Conservation (phyloP, 2,113 vertebrate genomes). For the Ia io region DNA sequence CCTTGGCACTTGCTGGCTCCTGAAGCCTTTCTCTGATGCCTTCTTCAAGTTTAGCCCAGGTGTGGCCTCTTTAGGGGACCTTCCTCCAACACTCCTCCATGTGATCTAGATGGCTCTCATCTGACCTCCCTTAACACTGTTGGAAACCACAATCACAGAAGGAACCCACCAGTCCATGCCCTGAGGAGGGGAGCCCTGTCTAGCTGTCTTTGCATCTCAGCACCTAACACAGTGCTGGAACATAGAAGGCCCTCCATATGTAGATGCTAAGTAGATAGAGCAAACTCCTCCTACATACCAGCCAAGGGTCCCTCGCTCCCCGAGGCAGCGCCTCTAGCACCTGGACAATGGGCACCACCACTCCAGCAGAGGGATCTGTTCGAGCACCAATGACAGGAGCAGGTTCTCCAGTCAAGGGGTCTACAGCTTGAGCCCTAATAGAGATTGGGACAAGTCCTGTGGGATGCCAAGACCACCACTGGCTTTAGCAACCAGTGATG, state of each 20-base stretch:
- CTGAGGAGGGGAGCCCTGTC: neutral
- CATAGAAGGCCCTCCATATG: neutral
- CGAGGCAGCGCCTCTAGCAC: slow-evolving; percentile 78
- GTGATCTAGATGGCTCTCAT: neutral
- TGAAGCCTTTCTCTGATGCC: neutral
- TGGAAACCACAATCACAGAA: neutral
- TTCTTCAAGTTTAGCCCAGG: neutral
- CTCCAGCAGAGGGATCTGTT: slow-evolving; percentile 78
- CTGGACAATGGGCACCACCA: slow-evolving; percentile 85
- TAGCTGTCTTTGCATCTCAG: neutral
- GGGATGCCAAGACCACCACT: neutral
- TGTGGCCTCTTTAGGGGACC: neutral
- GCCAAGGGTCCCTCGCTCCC: slow-evolving; percentile 79
- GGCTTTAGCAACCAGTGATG: neutral
- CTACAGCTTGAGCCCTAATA: slow-evolving; percentile 85
- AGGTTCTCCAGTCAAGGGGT: slow-evolving; percentile 84
- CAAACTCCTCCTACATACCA: slow-evolving; percentile 78
- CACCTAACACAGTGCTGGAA: neutral
- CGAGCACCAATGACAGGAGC: slow-evolving; percentile 87
- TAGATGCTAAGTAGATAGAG: neutral
- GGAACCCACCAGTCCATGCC: neutral
- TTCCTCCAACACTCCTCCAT: neutral
- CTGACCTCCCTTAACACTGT: neutral
- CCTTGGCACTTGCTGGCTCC: neutral
- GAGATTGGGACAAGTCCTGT: slow-evolving; percentile 89